Evolutionary conservation across 2,888 invertebrate genomes (phyloP), one percentile per base, ranked within the genome.

Genomic region (Patella depressa): DNA sequence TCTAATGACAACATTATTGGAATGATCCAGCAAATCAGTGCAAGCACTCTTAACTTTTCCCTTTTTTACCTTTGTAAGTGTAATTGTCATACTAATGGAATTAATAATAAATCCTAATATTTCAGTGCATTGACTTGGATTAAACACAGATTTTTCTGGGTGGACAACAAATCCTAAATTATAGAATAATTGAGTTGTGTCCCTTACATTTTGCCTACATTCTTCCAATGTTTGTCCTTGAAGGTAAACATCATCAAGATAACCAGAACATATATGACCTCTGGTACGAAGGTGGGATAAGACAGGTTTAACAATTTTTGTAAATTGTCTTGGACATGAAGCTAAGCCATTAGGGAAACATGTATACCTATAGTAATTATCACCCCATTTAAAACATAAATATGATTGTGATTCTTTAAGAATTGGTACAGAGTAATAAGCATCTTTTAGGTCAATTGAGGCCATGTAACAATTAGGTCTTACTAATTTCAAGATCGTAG

Each of bases 271-370:
- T 65, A 65, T 19, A 19, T 19, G 65, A 9, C 65, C 65, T 65
- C n/a, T 19, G 19, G 65, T 15, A 19, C 65, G n/a, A n/a, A 65
- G 19, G 9, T n/a, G n/a, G 65, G 65, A 65, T 19, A 65, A 65
- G n/a, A 11, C 65, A 65, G 65, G 65, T 65, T 65, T 65, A 65
- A 65, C n/a, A 19, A 65, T 19, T 65, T 65, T 65, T 9, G 65
- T 65, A 65, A 65, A 65, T 17, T 12, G n/a, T 65, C 65, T 65
- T 65, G 65, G 65, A 65, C 65, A 65, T 9, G 11, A 65, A 65
- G 9, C n/a, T 19, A 65, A 65, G n/a, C 65, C 65, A 65, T 65
- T 65, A 3, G 65, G 65, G n/a, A 65, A 65, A 65, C 65, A 65
- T 17, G 65, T 65, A 15, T 17, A 19, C 17, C 59, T 17, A 15